Evolutionary conservation across 2,113 vertebrate species (phyloP), one percentile per base, ranked within the genome.

Genomic region (Alosa alosa): DNA sequence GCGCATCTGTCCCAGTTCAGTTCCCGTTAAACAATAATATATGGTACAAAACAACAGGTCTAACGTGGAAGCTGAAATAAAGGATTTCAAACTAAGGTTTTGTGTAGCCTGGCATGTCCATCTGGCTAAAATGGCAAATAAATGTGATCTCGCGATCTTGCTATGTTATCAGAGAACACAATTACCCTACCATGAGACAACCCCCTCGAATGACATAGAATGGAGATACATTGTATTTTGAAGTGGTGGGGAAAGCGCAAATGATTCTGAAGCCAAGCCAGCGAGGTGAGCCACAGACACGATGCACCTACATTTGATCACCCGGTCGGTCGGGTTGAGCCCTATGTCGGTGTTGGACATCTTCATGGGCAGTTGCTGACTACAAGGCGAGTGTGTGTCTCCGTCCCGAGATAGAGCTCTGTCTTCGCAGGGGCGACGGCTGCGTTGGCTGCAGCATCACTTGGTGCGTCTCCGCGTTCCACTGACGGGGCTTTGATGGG

Each of bases 341-440:
- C 93, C 93, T 92, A 93, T 92, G 93, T 86, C 94, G 93, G 92
- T 78, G 93, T 92, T 94, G 93, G 95, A 95, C 95, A 96, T 96
- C 94, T 93, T 94, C 93, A 92, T 90, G 92, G 89, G 92, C 89
- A 86, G 91, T 81, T 90, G 84, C 60, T 86, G 82, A 84, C 46
- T 88, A 92, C 88, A 87, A 83, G 90, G 50, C 87, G 88, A 87
- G 90, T 86, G 86, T 86, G 85, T 92, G 91, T 90, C 91, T 91
- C 93, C 92, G 89, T 91, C 90, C 91, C 90, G 90, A 88, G 90
- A 52, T 81, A 83, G 88, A 83, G 88, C 57, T 89, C 86, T 89
- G 84, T 86, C 52, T 87, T 88, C 87, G 90, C 90, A 90, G 87
- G 87, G 31, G 90, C 90, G 72, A 78, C 88, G 91, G 92, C 87